Percentiles rank a stretch among this genome's conserved stretches.
Evolutionary conservation across 2,797 vertebrate genomes (phyloP).

Genomic region (Delichon dasypus): DNA sequence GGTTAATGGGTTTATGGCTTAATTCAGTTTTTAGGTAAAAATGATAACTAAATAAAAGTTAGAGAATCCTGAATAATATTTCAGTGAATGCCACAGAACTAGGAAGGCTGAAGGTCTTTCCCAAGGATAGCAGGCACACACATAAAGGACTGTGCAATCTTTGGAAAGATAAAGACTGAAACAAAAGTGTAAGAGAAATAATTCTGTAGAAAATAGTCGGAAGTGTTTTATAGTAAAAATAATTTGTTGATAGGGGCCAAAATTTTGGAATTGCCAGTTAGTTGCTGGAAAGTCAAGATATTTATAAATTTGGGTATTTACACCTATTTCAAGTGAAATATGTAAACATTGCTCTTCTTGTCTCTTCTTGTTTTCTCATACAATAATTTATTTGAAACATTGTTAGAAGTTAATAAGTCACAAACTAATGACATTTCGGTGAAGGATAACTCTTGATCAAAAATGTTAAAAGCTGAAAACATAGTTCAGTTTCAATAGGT

Average conservation of each 20-base stretch:
- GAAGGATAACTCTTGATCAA: not conserved
- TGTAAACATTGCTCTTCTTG: not conserved
- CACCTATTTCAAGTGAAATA: not conserved
- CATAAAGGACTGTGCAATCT: rapidly evolving
- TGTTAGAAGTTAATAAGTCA: not conserved
- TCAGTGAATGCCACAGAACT: not conserved
- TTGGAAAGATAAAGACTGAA: not conserved
- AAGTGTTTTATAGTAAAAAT: not conserved
- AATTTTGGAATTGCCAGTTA: not conserved
- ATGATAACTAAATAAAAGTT: not conserved
- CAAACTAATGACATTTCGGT: not conserved
- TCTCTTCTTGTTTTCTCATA: not conserved
- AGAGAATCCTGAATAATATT: not conserved
- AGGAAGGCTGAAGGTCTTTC: not conserved
- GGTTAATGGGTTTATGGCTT: not conserved
- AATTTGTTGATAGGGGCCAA: not conserved
- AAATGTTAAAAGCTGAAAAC: not conserved
- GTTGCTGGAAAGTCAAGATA: not conserved
- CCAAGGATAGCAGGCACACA: not conserved
- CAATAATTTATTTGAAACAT: not conserved
- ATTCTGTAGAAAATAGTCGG: not conserved
- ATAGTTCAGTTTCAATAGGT: not conserved
- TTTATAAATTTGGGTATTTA: not conserved
- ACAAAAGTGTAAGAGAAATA: not conserved
- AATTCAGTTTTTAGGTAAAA: not conserved